Evolutionary conservation across 2,113 vertebrate genomes (phyloP).

Genomic region (Argyrosomus japonicus): DNA sequence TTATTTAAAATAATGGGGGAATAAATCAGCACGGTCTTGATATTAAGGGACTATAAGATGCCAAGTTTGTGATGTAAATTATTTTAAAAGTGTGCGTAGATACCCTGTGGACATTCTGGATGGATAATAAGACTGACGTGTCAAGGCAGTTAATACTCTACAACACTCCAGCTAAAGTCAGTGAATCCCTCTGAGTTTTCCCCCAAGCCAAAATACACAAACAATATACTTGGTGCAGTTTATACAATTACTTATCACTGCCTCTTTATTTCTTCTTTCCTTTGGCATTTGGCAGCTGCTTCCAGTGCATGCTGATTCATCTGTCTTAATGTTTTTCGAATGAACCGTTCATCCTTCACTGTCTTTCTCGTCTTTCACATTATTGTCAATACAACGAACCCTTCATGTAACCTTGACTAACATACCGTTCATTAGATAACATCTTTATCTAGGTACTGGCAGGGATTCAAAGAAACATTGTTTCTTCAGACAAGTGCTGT

Average conservation of each 20-base stretch:
- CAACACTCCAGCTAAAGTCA: not conserved
- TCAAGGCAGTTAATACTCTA: not conserved
- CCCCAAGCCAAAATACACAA: not conserved
- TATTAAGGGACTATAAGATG: not conserved
- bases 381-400: not conserved
- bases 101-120: not conserved
- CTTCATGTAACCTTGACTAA: not conserved
- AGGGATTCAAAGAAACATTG: not conserved
- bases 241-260: too few relatives aligned
- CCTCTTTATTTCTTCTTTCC: not conserved
- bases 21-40: not conserved
- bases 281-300: not conserved
- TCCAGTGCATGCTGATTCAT: constrained; percentile 5
- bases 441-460: not conserved
- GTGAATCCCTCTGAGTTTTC: not conserved
- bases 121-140: not conserved
- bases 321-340: not conserved
- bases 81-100: not conserved
- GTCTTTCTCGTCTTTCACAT: not conserved
- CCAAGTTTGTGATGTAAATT: constrained; percentile 1
- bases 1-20: not conserved
- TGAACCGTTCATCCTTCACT: not conserved
- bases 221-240: not conserved
- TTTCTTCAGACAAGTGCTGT: not conserved
- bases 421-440: not conserved